phyloP scores from a whole-genome alignment of 2,113 vertebrate species.

The Herpetotheres cachinnans region DNA sequence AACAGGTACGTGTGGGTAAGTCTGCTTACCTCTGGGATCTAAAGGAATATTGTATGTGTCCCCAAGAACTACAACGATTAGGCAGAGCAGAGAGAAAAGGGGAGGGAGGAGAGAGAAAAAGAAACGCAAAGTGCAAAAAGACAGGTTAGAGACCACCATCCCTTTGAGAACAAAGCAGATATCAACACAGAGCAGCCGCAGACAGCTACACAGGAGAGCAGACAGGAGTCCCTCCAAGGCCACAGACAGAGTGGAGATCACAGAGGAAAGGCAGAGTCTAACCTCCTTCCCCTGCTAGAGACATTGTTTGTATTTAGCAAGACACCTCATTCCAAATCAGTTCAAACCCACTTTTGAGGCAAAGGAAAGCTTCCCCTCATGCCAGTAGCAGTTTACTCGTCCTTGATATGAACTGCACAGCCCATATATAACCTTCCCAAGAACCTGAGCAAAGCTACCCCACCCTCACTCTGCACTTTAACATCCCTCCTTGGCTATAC shows the following conservation, averaged over 20 bases:
- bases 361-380: not conserved
- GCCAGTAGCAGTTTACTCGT: not conserved
- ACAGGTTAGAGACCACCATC: constrained; percentile 84
- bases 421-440: not conserved
- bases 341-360: not conserved
- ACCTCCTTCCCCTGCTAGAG: not conserved
- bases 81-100: constrained; percentile 75
- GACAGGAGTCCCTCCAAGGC: not conserved
- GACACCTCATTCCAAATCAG: not conserved
- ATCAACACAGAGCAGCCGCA: constrained; percentile 63
- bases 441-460: not conserved
- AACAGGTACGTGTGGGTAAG: constrained; percentile 1
- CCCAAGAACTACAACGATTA: constrained; percentile 93
- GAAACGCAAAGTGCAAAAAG: constrained; percentile 86
- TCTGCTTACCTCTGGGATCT: constrained; percentile 99
- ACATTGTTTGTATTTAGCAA: not conserved
- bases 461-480: too few relatives aligned
- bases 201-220: constrained; percentile 8
- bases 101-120: constrained; percentile 73
- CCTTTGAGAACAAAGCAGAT: constrained; percentile 74
- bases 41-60: constrained; percentile 99
- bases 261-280: not conserved
- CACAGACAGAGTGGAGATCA: not conserved
- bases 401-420: not conserved
- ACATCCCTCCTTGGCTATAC: not conserved